Base-by-base conservation (phyloP, 2,888 invertebrate species). In the Amiota minor region DNA sequence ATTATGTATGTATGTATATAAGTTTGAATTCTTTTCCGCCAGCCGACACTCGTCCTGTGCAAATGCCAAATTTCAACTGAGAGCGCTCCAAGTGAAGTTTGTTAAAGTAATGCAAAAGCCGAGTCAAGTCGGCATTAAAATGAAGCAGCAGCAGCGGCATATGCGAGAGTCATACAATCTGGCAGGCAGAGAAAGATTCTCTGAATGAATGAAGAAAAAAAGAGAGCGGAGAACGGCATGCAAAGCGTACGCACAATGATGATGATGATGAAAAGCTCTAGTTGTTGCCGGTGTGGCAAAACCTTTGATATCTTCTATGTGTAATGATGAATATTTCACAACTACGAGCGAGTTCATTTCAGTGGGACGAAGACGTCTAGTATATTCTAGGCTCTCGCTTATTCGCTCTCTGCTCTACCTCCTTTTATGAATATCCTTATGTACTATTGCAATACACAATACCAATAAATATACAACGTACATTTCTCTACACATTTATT, bases 61-160 rank as follows among this genome's bases (percentile, higher is more conserved):
- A 81, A 80, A 76, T 80, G 79, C 78, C 79, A 78, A 79, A 80
- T 76, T 78, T 79, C 77, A 80, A 81, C 80, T 81, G 35, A 35
- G 35, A 9, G 4, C 23, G 50, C 20, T 78, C 76, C 77, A 79
- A 75, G 53, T 59, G 59, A 11, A 59, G 59, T 20, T 35, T 35
- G 35, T 35, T 35, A 6, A 35, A 35, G 2, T 35, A 11, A 59
- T 59, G 59, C 59, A 11, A 18, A 59, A 10, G 59, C 6, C 35
- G 35, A 35, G 35, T 35, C 35, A 35, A 35, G 35, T 35, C 35
- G 6, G 35, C 35, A 35, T 35, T 35, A 35, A 35, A 35, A 3
- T 59, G 59, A 59, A 59, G 59, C 59, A 20, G 59, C 59, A 10
- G 9, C 16, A 18, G 59, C 20, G 2, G 9, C 53, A 53, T 16